Percentiles rank a stretch among this genome's conserved stretches.
Conservation (phyloP, 2,113 vertebrate species). For the Ariopsis seemanni region DNA sequence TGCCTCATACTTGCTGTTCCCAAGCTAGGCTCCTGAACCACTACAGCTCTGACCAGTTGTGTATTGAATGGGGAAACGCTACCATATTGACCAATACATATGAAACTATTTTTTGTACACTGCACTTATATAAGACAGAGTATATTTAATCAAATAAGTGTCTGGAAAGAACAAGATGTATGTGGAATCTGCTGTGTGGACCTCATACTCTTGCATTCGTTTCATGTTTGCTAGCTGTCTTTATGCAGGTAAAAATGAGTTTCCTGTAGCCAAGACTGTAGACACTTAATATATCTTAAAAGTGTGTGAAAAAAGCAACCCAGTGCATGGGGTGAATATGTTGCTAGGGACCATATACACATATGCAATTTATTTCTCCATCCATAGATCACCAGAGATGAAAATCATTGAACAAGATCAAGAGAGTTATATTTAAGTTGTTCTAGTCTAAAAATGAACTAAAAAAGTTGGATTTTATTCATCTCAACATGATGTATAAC, state of each 20-base stretch:
- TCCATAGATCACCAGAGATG: neutral
- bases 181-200: neutral
- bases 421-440: neutral
- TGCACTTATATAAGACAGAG: neutral
- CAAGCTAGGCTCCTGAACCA: neutral
- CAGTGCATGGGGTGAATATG: constrained; percentile 5
- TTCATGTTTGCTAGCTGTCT: constrained; percentile 25
- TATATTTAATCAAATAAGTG: neutral
- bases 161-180: neutral
- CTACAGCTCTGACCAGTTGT: neutral
- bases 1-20: neutral
- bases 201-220: constrained; percentile 5
- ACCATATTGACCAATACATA: neutral
- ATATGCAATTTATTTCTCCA: neutral
- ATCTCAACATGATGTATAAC: neutral
- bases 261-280: constrained; percentile 34
- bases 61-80: neutral
- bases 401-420: neutral
- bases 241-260: constrained; percentile 22
- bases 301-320: constrained; percentile 8
- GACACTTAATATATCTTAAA: constrained; percentile 22
- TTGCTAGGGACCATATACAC: neutral
- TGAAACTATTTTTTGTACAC: neutral
- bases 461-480: neutral
- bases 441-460: neutral